Evolutionary conservation across 2,113 vertebrate genomes (phyloP), one percentile per base, ranked within the genome.

Genomic region (Mormyrus lacerda): DNA sequence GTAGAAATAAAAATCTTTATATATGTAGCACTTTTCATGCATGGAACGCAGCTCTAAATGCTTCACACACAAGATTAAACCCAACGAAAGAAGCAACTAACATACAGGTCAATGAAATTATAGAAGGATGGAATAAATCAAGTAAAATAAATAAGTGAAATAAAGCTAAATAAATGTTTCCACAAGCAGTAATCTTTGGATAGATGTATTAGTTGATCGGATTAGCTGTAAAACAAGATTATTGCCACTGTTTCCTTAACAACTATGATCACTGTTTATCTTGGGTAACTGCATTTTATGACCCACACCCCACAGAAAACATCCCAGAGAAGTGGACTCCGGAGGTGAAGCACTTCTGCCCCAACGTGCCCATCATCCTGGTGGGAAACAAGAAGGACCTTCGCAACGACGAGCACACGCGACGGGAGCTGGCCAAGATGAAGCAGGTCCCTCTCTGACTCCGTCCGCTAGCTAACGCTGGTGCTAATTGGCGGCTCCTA

Each of bases 281-380:
- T 84, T 47, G 21, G 27, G 7, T 65, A 76, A 61, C 61, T 84
- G 1, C 44, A 45, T 47, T 24, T 47, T 19, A 9, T 83, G 39
- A 86, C 82, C 27, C 11, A 0, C 35, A 13, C 17, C 39, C 10
- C 91, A 88, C 93, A 99, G 98, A 99, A 93, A 99, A 99, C 91
- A 99, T 99, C 92, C 98, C 98, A 0, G 98, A 99, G 94, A 99
- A 99, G 93, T 99, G 98, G 98, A 99, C 98, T 0, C 98, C 98
- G 0, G 98, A 99, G 94, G 98, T 99, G 94, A 99, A 99, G 91
- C 98, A 99, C 93, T 99, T 99, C 93, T 99, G 98, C 93, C 98
- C 98, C 91, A 99, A 98, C 0, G 98, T 99, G 89, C 98, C 98
- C 90, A 99, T 99, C 94, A 99, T 99, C 94, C 96, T 99, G 19